These are phyloP conservation scores for Calidris pygmaea DNA, from an alignment of 2,113 vertebrate genomes.

Conservation along the genomic window DNA sequence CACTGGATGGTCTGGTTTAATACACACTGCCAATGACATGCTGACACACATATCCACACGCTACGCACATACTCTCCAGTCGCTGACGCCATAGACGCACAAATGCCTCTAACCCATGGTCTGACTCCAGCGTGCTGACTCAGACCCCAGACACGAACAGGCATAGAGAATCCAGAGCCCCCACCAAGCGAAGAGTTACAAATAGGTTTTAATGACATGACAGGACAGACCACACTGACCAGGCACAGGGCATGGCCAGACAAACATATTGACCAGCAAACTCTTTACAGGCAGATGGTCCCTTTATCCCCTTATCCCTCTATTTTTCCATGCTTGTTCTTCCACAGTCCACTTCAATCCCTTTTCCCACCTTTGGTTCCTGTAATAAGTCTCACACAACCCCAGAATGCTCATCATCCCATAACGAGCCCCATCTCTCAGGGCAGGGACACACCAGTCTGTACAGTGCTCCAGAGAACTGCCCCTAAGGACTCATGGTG, in stretches of 20 bases:
- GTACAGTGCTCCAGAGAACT: not conserved
- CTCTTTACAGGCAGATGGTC: not conserved
- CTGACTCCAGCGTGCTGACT: not conserved
- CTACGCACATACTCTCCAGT: rapidly evolving
- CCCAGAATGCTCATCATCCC: not conserved
- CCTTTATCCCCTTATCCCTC: not conserved
- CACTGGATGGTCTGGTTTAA: not conserved
- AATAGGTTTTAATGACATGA: not conserved
- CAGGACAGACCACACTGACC: not conserved
- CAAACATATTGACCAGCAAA: rapidly evolving
- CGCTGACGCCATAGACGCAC: not conserved
- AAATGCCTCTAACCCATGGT: not conserved
- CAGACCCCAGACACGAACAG: not conserved
- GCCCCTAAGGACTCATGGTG: rapidly evolving
- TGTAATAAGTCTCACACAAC: not conserved
- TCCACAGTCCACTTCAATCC: not conserved
- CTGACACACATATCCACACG: not conserved
- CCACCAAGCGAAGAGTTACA: not conserved
- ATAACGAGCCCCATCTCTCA: not conserved
- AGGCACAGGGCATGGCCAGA: not conserved
- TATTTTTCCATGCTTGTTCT: not conserved
- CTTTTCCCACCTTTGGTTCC: not conserved
- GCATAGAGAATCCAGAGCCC: not conserved
- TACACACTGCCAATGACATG: not conserved
- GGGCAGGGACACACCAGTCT: not conserved